Evolutionary conservation across 2,888 invertebrate species (phyloP).

Genomic region (Cyaniris semiargus): DNA sequence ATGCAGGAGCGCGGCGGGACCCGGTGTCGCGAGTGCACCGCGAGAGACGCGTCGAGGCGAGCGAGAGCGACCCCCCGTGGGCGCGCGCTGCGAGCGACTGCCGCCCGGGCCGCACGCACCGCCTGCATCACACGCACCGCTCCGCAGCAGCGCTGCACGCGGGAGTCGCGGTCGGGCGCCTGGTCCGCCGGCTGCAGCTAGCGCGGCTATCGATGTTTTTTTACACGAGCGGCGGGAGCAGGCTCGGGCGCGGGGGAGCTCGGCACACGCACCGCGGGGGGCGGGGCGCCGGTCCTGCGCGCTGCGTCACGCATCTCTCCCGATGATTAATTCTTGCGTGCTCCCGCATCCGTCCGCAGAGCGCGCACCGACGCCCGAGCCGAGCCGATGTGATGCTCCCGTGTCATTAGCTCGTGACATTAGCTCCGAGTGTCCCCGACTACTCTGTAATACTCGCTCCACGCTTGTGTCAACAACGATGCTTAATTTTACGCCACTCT

Average conservation of each 20-base stretch:
- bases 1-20: constrained; percentile 52
- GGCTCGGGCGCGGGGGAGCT: constrained; percentile 43
- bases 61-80: constrained; percentile 66
- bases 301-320: constrained; percentile 79
- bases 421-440: constrained; percentile 29
- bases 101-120: constrained; percentile 71
- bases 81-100: constrained; percentile 75
- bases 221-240: constrained; percentile 49
- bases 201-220: constrained; percentile 76
- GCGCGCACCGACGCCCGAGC: constrained; percentile 51
- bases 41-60: constrained; percentile 31
- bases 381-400: constrained; percentile 56
- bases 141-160: constrained; percentile 50
- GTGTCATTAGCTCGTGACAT: constrained; percentile 39
- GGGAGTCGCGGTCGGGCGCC: constrained; percentile 50
- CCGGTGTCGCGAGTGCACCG: constrained; percentile 61
- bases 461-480: constrained; percentile 8
- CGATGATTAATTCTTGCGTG: constrained; percentile 69
- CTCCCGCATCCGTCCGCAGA: constrained; percentile 73
- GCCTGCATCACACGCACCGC: constrained; percentile 59
- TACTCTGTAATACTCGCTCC: neutral
- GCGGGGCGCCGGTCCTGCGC: constrained; percentile 72
- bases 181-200: constrained; percentile 59
- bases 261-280: constrained; percentile 61
- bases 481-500: neutral